Evolutionary conservation across 2,113 vertebrate species (phyloP).

Genomic region (human (Homo sapiens)): DNA sequence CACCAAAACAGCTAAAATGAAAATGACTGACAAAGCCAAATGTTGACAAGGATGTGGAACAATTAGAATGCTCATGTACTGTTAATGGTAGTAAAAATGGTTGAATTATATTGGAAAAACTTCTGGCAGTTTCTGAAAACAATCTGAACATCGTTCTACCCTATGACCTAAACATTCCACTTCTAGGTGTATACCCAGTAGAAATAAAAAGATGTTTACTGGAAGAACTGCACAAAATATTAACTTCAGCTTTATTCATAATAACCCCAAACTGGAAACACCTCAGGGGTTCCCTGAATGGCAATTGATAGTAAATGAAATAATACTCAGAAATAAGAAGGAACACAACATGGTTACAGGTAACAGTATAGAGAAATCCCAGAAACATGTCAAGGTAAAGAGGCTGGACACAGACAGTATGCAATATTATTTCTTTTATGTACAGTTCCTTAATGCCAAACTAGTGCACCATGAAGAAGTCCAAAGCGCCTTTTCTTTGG

Average conservation of each 20-base stretch:
- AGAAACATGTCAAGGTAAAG: accelerated
- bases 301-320: not conserved
- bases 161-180: not conserved
- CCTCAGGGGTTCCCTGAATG: not conserved
- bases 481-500: accelerated
- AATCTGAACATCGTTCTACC: not conserved
- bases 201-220: not conserved
- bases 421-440: accelerated
- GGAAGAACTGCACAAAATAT: not conserved
- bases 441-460: not conserved
- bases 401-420: not conserved
- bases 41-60: not conserved
- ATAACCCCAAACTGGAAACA: not conserved
- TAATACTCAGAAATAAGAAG: not conserved
- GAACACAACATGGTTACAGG: accelerated
- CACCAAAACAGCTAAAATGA: not conserved
- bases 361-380: not conserved
- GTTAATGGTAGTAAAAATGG: not conserved
- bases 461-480: accelerated
- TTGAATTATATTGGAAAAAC: not conserved
- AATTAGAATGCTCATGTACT: accelerated
- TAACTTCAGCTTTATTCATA: not conserved
- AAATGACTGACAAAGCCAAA: not conserved
- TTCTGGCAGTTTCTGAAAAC: not conserved
- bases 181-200: not conserved